Conservation (phyloP, 2,797 vertebrate genomes). For the Gastrophryne carolinensis region DNA sequence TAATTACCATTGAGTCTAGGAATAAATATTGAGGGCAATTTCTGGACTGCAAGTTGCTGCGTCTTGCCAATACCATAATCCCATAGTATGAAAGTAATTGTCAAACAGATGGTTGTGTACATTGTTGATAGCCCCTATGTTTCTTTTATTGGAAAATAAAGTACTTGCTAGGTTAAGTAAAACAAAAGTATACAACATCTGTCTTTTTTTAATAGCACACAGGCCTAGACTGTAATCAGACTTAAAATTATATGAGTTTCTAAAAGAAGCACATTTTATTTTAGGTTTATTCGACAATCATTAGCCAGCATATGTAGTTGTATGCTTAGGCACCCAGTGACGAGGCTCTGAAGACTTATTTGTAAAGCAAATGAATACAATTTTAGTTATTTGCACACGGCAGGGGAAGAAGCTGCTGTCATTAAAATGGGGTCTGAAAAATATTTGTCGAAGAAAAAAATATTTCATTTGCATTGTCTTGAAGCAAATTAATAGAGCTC, state of each 20-base stretch:
- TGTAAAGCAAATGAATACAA: slow-evolving; percentile 54
- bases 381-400: slow-evolving; percentile 55
- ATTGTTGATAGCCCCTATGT: slow-evolving; percentile 69
- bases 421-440: slow-evolving; percentile 54
- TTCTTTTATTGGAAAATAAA: slow-evolving; percentile 71
- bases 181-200: slow-evolving; percentile 69
- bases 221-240: slow-evolving; percentile 55
- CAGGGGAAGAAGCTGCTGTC: slow-evolving; percentile 45
- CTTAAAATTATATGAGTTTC: slow-evolving; percentile 59
- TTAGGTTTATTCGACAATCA: slow-evolving; percentile 53
- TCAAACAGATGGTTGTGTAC: slow-evolving; percentile 70
- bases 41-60: slow-evolving; percentile 54
- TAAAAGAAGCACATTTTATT: slow-evolving; percentile 52
- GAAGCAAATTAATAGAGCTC: slow-evolving; percentile 57
- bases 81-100: slow-evolving; percentile 66
- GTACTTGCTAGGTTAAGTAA: slow-evolving; percentile 68
- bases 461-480: slow-evolving; percentile 59
- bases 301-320: slow-evolving; percentile 60
- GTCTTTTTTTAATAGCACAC: slow-evolving; percentile 62
- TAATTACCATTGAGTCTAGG: slow-evolving; percentile 52
- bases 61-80: slow-evolving; percentile 59
- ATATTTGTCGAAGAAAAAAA: slow-evolving; percentile 59
- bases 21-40: slow-evolving; percentile 48
- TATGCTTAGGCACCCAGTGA: slow-evolving; percentile 50
- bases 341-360: slow-evolving; percentile 47